These are phyloP conservation scores for Zapornia atra DNA, from an alignment of 2,113 vertebrate genomes.

Conservation along the genomic window DNA sequence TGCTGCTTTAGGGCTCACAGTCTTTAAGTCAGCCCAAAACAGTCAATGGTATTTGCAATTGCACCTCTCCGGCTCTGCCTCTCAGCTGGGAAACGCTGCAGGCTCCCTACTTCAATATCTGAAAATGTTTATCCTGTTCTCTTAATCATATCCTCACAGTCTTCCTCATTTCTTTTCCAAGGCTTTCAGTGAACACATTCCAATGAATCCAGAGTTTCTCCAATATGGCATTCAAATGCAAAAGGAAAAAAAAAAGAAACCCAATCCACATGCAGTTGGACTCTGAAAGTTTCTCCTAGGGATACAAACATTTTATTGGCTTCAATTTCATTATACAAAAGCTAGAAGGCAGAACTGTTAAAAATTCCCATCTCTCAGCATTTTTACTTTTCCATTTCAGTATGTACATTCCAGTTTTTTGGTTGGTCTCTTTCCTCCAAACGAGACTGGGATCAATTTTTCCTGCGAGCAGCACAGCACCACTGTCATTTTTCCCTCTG, in stretches of 20 bases:
- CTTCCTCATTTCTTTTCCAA: background rate
- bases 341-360: background rate
- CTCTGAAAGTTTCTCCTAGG: background rate
- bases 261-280: background rate
- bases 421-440: background rate
- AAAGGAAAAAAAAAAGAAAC: background rate
- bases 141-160: background rate
- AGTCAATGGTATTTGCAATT: background rate
- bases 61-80: background rate
- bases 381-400: background rate
- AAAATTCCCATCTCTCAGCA: background rate
- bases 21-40: background rate
- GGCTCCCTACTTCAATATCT: background rate
- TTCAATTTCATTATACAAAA: background rate
- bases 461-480: background rate
- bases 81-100: background rate
- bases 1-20: background rate
- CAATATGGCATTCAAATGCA: background rate
- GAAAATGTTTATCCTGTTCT: background rate
- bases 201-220: background rate
- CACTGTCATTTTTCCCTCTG: background rate
- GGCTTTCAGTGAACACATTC: background rate
- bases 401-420: background rate
- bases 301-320: background rate
- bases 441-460: background rate